These are phyloP conservation scores for Gerosis bhagava DNA, from an alignment of 2,888 invertebrate species.

Conservation along the genomic window DNA sequence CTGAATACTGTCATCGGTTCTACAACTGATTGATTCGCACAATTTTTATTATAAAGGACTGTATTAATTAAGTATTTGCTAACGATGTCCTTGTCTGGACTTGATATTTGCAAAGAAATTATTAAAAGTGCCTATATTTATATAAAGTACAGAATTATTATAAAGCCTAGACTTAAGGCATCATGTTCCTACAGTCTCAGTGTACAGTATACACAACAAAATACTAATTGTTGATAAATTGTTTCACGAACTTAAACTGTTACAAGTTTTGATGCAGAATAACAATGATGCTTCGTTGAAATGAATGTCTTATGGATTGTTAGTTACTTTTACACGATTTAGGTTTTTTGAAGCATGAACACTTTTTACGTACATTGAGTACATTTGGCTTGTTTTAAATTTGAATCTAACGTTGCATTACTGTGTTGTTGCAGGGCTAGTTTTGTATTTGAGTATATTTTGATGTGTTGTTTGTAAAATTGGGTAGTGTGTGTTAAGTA, in stretches of 20 bases:
- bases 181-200: too few species aligned
- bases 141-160: too few species aligned
- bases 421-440: slow-evolving; percentile 12
- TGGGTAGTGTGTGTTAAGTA: slow-evolving; percentile 17
- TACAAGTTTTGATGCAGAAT: not conserved
- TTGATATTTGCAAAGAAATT: too few species aligned
- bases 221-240: too few species aligned
- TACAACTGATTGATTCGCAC: slow-evolving; percentile 16
- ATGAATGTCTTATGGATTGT: too few species aligned
- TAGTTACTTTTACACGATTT: slow-evolving; percentile 4
- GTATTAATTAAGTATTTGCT: too few species aligned
- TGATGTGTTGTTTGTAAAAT: slow-evolving; percentile 6
- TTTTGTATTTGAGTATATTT: slow-evolving; percentile 18
- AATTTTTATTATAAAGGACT: too few species aligned
- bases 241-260: too few species aligned
- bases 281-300: not conserved
- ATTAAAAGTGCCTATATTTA: slow-evolving; percentile 16
- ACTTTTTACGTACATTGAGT: not conserved
- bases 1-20: slow-evolving; percentile 62
- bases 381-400: slow-evolving; percentile 11
- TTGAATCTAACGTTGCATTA: slow-evolving; percentile 18
- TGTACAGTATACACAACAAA: too few species aligned
- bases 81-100: too few species aligned
- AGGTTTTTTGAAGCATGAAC: slow-evolving; percentile 15
- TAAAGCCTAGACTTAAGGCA: too few species aligned